Evolutionary conservation across 2,888 invertebrate species (phyloP).

Genomic region (Helleia helle): DNA sequence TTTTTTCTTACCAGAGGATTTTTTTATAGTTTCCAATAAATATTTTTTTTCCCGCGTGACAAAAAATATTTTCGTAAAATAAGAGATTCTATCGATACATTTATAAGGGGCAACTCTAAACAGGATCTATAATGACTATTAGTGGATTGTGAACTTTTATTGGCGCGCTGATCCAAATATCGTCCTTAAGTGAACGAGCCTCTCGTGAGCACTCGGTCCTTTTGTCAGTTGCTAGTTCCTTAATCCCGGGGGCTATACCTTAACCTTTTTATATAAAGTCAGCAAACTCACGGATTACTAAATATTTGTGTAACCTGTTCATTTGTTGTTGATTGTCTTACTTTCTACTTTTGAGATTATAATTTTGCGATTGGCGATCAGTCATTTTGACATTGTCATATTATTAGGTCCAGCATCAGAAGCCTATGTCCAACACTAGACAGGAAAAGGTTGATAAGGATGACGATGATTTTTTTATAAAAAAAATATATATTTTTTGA

Average conservation of each 20-base stretch:
- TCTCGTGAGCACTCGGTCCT: constrained; percentile 1
- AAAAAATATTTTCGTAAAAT: too few species aligned
- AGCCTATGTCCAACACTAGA: too few species aligned
- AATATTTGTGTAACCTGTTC: background rate
- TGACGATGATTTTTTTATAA: too few species aligned
- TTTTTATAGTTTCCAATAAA: too few species aligned
- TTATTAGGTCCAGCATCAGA: too few species aligned
- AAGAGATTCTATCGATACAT: background rate
- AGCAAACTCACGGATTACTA: constrained; percentile 2
- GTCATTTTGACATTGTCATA: too few species aligned
- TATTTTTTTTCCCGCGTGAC: too few species aligned
- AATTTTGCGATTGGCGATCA: too few species aligned
- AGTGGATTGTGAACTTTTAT: constrained; percentile 21
- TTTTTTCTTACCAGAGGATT: too few species aligned
- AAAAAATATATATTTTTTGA: too few species aligned
- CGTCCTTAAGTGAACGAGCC: constrained; percentile 1
- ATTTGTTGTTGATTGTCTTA: background rate
- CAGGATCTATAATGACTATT: constrained; percentile 38
- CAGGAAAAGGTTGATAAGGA: too few species aligned
- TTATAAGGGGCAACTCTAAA: background rate
- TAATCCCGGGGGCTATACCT: background rate
- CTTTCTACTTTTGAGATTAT: too few species aligned
- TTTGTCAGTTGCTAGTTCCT: background rate
- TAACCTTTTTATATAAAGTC: constrained; percentile 7
- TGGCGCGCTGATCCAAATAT: background rate